A percentile compares a stretch with the other conserved stretches of the same genome.
phyloP scores from a whole-genome alignment of 2,888 invertebrate species.

The Thelaira solivaga region DNA sequence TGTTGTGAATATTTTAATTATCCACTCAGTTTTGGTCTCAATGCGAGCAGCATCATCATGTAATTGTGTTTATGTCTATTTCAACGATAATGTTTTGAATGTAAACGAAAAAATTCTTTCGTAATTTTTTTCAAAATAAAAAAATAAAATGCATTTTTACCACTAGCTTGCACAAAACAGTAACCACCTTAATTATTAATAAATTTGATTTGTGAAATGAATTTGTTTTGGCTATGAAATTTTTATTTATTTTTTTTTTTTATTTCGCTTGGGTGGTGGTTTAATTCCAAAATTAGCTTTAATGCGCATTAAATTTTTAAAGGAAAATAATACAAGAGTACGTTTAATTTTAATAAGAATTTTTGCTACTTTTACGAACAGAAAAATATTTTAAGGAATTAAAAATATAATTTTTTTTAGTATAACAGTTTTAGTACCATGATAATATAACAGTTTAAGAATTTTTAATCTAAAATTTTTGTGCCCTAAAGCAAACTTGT shows the following conservation, averaged over 20 bases:
- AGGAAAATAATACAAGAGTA: no score
- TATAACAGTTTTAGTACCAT: no score
- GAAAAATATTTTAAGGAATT: no score
- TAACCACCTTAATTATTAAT: neutral
- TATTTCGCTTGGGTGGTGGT: neutral
- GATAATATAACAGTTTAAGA: no score
- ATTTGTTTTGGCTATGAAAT: conserved; percentile 13
- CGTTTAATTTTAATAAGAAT: neutral
- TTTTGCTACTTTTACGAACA: neutral
- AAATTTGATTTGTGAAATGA: conserved; percentile 25
- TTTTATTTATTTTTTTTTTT: no score
- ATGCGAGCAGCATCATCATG: no score
- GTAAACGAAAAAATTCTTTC: neutral
- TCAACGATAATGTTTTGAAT: neutral
- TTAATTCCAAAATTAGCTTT: conserved; percentile 45
- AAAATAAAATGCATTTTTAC: neutral
- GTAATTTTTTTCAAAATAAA: neutral
- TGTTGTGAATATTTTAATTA: neutral
- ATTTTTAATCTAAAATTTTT: no score
- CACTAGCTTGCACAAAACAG: neutral
- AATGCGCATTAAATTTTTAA: conserved; percentile 32
- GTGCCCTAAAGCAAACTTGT: no score
- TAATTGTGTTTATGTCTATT: no score
- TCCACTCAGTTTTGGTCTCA: neutral
- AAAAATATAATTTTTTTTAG: no score